Percentiles rank a stretch among this genome's conserved stretches.
Evolutionary conservation across 2,113 vertebrate genomes (phyloP).

Genomic region (Triplophysa dalaica): DNA sequence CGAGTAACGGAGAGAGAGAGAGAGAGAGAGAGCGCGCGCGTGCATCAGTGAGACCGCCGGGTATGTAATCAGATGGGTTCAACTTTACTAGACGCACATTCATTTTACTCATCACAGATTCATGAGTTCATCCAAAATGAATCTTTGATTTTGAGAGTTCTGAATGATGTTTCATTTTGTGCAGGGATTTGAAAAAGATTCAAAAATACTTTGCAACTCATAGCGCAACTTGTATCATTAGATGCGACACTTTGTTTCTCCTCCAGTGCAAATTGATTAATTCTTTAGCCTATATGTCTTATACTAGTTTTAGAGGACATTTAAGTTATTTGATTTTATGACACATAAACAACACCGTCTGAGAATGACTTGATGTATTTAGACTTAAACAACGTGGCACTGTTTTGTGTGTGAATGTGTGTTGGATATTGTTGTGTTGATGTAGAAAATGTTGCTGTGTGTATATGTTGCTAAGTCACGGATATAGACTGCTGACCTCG

Average conservation of each 20-base stretch:
- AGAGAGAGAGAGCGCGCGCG: conserved; percentile 8
- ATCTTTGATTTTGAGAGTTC: background rate
- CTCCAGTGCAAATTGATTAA: background rate
- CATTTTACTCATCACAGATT: background rate
- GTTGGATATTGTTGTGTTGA: background rate
- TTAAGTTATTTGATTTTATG: too few relatives aligned
- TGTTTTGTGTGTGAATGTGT: background rate
- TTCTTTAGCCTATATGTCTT: background rate
- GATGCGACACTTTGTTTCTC: background rate
- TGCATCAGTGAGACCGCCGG: background rate
- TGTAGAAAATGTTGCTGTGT: conserved; percentile 8
- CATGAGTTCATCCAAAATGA: background rate
- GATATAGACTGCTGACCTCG: conserved; percentile 16
- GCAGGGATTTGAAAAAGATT: too few relatives aligned
- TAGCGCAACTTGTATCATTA: background rate
- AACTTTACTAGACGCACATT: background rate
- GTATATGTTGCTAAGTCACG: conserved; percentile 29
- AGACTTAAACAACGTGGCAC: too few relatives aligned
- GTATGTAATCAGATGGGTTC: conserved; percentile 3
- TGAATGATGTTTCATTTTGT: background rate
- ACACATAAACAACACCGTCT: too few relatives aligned
- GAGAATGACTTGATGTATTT: too few relatives aligned
- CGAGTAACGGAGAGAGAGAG: conserved; percentile 19
- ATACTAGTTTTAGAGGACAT: too few relatives aligned
- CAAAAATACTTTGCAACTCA: too few relatives aligned